Percentiles rank a stretch among this genome's conserved stretches.
phyloP scores from a whole-genome alignment of 2,888 invertebrate genomes.

The Drosophila falleni region DNA sequence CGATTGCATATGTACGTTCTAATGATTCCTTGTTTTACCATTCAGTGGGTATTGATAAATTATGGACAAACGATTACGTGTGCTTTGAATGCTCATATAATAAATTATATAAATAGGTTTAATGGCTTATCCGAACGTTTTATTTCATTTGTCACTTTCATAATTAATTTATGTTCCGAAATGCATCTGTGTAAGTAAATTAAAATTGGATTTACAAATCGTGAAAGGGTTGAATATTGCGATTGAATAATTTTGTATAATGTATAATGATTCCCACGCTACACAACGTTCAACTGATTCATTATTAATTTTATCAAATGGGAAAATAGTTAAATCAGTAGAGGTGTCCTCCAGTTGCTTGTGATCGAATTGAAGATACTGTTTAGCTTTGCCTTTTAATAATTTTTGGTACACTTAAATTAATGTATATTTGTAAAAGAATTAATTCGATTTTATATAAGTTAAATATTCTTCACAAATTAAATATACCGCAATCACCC shows the following conservation, averaged over 20 bases:
- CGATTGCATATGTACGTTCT: not conserved
- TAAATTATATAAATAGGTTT: constrained; percentile 11
- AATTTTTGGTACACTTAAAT: too few relatives aligned
- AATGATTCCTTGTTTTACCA: not conserved
- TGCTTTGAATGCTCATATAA: constrained; percentile 15
- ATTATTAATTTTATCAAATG: constrained; percentile 15
- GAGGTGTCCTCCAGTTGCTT: not conserved
- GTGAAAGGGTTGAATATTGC: constrained; percentile 17
- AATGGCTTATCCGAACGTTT: constrained; percentile 20
- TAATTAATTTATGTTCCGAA: constrained; percentile 22
- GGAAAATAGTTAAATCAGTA: not conserved
- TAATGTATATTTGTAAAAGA: too few relatives aligned
- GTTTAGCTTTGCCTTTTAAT: too few relatives aligned
- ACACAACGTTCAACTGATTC: not conserved
- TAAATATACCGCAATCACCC: not conserved
- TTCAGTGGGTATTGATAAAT: constrained; percentile 3
- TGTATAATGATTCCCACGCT: not conserved
- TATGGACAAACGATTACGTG: constrained; percentile 7
- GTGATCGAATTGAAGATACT: not conserved
- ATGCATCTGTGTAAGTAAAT: constrained; percentile 16
- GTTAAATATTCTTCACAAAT: not conserved
- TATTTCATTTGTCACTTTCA: constrained; percentile 26
- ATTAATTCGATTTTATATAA: not conserved
- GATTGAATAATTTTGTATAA: constrained; percentile 7
- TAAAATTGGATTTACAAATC: constrained; percentile 30